These are phyloP conservation scores for Trissoscelio sp. DNA, from an alignment of 2,888 invertebrate genomes.

Conservation along the genomic window DNA sequence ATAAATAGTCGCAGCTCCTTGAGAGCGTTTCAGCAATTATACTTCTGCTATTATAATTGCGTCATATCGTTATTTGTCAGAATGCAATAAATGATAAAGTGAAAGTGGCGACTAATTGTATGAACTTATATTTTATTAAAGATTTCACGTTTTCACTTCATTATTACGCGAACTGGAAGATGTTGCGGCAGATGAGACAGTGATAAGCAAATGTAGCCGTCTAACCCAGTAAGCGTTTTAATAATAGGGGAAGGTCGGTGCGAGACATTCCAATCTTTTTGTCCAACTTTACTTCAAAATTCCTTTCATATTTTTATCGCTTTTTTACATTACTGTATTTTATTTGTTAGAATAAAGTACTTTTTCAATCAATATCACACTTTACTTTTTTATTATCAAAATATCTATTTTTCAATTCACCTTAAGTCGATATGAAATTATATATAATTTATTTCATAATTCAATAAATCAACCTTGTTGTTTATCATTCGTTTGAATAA, in stretches of 20 bases:
- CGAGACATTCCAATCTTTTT: conserved; percentile 5
- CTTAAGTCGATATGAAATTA: too few species aligned
- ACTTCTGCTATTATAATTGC: conserved; percentile 54
- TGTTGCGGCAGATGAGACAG: conserved; percentile 32
- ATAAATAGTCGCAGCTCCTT: conserved; percentile 2
- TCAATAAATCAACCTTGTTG: too few species aligned
- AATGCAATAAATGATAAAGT: conserved; percentile 53
- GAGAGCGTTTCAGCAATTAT: conserved; percentile 15
- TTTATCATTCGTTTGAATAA: too few species aligned
- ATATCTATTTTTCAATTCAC: too few species aligned
- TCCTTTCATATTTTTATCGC: too few species aligned
- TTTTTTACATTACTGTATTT: too few species aligned
- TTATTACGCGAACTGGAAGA: conserved; percentile 24
- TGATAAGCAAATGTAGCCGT: conserved; percentile 47
- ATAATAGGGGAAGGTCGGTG: conserved; percentile 36
- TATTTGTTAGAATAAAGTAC: too few species aligned
- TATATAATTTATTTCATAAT: too few species aligned
- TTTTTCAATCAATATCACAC: too few species aligned
- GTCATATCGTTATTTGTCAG: conserved; percentile 34
- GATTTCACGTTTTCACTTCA: conserved; percentile 51
- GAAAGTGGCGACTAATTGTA: conserved; percentile 50
- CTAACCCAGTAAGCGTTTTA: conserved; percentile 48
- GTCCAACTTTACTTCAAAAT: too few species aligned
- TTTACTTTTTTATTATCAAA: too few species aligned
- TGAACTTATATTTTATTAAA: conserved; percentile 43